These are phyloP conservation scores for Syngnathus floridae DNA, from an alignment of 2,113 vertebrate genomes.

Conservation along the genomic window DNA sequence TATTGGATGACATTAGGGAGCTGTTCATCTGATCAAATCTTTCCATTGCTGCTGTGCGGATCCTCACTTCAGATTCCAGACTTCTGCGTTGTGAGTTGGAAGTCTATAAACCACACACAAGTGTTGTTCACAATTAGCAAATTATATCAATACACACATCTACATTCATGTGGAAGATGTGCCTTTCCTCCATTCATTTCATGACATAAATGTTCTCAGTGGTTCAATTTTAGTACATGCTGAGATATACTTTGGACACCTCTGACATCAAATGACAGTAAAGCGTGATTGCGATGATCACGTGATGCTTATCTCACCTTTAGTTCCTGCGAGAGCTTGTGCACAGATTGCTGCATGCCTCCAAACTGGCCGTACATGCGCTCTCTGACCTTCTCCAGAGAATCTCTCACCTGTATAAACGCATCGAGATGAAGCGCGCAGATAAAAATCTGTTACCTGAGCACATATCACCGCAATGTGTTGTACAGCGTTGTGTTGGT, in stretches of 20 bases:
- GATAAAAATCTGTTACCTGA: constrained; percentile 2
- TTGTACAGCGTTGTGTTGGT: neutral
- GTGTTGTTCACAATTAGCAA: neutral
- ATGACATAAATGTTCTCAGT: neutral
- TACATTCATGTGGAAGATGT: neutral
- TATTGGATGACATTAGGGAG: constrained; percentile 80
- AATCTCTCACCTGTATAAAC: constrained; percentile 82
- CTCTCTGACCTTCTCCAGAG: constrained; percentile 92
- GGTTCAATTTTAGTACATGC: neutral
- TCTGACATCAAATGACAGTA: neutral
- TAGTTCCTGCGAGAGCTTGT: constrained; percentile 83
- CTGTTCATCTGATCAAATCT: constrained; percentile 87
- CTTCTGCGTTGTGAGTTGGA: constrained; percentile 77
- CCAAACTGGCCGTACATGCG: constrained; percentile 92
- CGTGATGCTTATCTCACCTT: constrained; percentile 67
- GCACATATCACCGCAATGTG: neutral
- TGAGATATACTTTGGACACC: neutral
- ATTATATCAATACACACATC: too few relatives aligned
- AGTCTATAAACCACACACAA: constrained; percentile 59
- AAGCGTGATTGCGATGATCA: neutral
- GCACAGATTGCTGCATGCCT: constrained; percentile 90
- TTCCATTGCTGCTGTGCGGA: constrained; percentile 83
- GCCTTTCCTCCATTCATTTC: neutral
- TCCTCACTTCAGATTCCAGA: constrained; percentile 80
- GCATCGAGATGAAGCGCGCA: constrained; percentile 13